Conservation (phyloP, 2,888 invertebrate genomes). For the Zaprionus obscuricornis region DNA sequence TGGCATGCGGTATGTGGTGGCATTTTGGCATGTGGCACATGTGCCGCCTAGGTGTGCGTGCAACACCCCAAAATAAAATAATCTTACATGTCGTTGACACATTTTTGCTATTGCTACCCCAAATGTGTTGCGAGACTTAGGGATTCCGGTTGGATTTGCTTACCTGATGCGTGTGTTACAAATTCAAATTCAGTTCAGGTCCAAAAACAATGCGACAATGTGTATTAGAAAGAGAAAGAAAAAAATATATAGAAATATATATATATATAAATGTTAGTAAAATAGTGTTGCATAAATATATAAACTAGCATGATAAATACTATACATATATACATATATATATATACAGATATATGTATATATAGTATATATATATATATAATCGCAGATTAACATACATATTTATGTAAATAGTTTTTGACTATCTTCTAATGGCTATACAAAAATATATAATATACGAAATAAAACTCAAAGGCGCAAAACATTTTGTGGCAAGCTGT, state of each 20-base stretch:
- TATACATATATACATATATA: neutral
- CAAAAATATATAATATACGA: slow-evolving; percentile 52
- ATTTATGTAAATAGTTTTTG: too few species aligned
- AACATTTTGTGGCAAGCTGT: slow-evolving; percentile 75
- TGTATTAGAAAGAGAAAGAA: slow-evolving; percentile 53
- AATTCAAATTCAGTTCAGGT: slow-evolving; percentile 7
- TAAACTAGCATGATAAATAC: too few species aligned
- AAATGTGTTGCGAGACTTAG: slow-evolving; percentile 57
- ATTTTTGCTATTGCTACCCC: slow-evolving; percentile 57
- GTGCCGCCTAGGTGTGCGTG: slow-evolving; percentile 17
- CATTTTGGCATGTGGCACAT: neutral
- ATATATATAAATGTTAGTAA: slow-evolving; percentile 48
- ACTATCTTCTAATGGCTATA: too few species aligned
- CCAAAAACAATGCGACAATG: slow-evolving; percentile 23
- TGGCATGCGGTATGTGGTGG: slow-evolving; percentile 9
- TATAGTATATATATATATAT: slow-evolving; percentile 22
- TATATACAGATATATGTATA: too few species aligned
- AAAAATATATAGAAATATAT: slow-evolving; percentile 26
- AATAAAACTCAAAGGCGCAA: slow-evolving; percentile 68
- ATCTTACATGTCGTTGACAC: slow-evolving; percentile 82
- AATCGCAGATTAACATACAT: slow-evolving; percentile 14
- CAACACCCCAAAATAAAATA: slow-evolving; percentile 60
- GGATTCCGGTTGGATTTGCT: slow-evolving; percentile 67
- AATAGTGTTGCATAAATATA: slow-evolving; percentile 25
- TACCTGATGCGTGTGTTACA: slow-evolving; percentile 64